Evolutionary conservation across 2,888 invertebrate species (phyloP), one percentile per base, ranked within the genome.

Genomic region (Orthosia cruda): DNA sequence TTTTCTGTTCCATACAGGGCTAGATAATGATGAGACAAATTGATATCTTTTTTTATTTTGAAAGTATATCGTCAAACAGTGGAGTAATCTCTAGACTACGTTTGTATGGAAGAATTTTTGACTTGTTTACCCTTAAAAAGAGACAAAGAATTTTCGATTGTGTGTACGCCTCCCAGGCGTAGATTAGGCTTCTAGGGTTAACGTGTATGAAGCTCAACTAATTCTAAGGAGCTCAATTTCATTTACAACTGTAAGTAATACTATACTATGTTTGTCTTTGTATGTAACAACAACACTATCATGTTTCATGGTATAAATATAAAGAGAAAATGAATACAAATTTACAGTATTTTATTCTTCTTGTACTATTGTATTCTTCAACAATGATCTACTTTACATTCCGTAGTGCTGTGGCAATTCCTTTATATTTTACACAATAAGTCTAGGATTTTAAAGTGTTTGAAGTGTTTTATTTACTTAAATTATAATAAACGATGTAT

Each of bases 331-430:
- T 52, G 13, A 64, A 15, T 26, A 54, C 47, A 63, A 58, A 63
- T n/a, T n/a, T 61, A 49, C 4, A 32, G 16, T 26, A 52, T 54
- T 54, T 61, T 58, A 20, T 49, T 74, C 47, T 66, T 70, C 5
- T 65, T 71, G 68, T 12, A 57, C 55, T 15, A 84, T 80, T 81
- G 64, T 84, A 12, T 67, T 55, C 32, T 62, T 59, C 47, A 59
- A 80, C 57, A 80, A 71, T 50, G 57, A 70, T 73, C 55, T 83
- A 78, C 64, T 83, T 83, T 50, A 65, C 40, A 59, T 77, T 59
- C 45, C 23, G n/a, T 64, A 20, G 55, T 65, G 58, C 52, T 64
- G 71, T 78, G 67, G 64, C 45, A 61, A 32, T 74, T 58, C 54
- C 20, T 74, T 68, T 57, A 64, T 65, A 40, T 68, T 67, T 71